A percentile compares a stretch with the other conserved stretches of the same genome.
Evolutionary conservation across 2,113 vertebrate genomes (phyloP).

Genomic region (Cephalopterus ornatus): DNA sequence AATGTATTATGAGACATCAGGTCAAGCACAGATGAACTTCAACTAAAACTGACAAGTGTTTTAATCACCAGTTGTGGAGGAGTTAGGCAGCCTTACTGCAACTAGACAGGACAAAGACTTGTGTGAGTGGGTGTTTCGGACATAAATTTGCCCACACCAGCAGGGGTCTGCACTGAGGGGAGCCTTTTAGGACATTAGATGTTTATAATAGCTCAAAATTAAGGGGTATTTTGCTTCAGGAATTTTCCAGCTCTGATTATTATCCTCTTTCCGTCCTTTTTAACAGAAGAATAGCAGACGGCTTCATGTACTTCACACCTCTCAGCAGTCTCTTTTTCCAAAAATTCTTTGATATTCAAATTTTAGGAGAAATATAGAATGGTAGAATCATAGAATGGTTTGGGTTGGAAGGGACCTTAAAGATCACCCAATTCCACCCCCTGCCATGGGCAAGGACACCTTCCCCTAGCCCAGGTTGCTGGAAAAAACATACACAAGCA

Average conservation of each 20-base stretch:
- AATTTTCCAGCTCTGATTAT: not conserved
- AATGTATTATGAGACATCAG: not conserved
- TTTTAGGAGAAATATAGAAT: not conserved
- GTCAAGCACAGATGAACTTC: not conserved
- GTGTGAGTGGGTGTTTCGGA: not conserved
- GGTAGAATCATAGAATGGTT: not conserved
- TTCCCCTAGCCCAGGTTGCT: accelerated
- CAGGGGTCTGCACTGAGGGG: not conserved
- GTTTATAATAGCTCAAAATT: not conserved
- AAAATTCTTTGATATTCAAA: not conserved
- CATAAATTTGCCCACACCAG: not conserved
- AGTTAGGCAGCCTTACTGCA: not conserved
- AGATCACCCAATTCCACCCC: accelerated
- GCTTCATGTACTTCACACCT: not conserved
- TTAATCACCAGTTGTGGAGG: not conserved
- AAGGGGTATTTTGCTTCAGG: not conserved
- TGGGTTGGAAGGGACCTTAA: not conserved
- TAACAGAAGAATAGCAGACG: not conserved
- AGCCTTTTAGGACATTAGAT: not conserved
- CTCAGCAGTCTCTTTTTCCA: not conserved
- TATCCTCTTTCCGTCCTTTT: not conserved
- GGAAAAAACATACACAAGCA: not conserved
- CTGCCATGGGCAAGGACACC: not conserved
- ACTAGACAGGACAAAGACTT: not conserved
- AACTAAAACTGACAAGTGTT: not conserved